Percentiles rank a stretch among this genome's conserved stretches.
Conservation (phyloP, 2,888 invertebrate species). For the Gerris lacustris region DNA sequence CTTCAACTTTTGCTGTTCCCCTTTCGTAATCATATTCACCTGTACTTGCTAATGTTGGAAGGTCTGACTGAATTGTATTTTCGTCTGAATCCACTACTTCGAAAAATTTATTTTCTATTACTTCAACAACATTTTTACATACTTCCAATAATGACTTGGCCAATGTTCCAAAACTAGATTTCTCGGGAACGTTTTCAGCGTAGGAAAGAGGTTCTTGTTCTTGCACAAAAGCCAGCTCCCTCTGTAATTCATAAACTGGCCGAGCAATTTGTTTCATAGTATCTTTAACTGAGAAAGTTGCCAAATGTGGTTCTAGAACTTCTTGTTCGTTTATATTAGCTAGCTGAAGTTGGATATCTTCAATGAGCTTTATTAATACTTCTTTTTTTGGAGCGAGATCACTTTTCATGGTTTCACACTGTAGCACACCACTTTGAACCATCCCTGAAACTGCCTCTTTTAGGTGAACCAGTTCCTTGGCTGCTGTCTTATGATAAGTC, state of each 20-base stretch:
- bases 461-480: conserved; percentile 33
- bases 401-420: conserved; percentile 24
- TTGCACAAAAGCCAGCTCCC: conserved; percentile 31
- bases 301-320: conserved; percentile 31
- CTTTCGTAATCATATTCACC: conserved; percentile 17
- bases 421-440: conserved; percentile 19
- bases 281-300: conserved; percentile 34
- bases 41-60: conserved; percentile 21
- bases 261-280: conserved; percentile 30
- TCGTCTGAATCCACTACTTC: conserved; percentile 17
- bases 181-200: conserved; percentile 20
- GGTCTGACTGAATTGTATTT: conserved; percentile 19
- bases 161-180: conserved; percentile 34
- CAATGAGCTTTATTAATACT: conserved; percentile 38
- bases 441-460: conserved; percentile 31
- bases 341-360: conserved; percentile 37
- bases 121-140: conserved; percentile 25
- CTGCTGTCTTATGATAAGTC: conserved; percentile 29
- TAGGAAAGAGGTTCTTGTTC: conserved; percentile 30
- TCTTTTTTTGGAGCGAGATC: conserved; percentile 20
- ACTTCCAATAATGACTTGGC: conserved; percentile 35
- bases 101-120: conserved; percentile 20
- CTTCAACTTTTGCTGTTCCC: conserved; percentile 9
- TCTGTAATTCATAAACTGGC: conserved; percentile 31
- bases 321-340: conserved; percentile 33